These are phyloP conservation scores for Rhopalosiphum padi DNA, from an alignment of 1,140 invertebrate species.

Conservation along the genomic window DNA sequence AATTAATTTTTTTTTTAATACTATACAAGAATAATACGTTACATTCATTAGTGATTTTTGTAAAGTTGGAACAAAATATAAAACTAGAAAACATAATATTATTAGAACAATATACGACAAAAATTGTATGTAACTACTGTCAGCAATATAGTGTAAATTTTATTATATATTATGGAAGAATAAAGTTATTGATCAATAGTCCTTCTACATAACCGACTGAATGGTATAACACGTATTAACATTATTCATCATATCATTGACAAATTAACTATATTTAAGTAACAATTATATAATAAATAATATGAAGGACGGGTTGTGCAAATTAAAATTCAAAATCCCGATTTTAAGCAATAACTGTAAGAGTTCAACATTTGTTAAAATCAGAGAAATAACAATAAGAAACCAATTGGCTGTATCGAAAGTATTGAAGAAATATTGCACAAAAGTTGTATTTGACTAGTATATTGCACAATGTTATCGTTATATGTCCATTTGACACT, in stretches of 20 bases:
- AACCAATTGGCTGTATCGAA: neutral
- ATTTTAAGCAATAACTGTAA: neutral
- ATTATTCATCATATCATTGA: slow-evolving; percentile 7
- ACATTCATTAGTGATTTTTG: slow-evolving; percentile 12
- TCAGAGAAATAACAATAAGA: neutral
- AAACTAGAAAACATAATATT: neutral
- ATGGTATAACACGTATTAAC: neutral
- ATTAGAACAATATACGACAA: neutral
- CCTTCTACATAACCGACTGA: neutral
- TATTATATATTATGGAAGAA: neutral
- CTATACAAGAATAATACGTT: neutral
- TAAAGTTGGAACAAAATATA: neutral
- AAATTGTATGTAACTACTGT: neutral
- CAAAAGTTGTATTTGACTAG: neutral
- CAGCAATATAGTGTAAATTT: neutral
- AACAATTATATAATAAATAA: neutral
- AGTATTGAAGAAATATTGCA: slow-evolving; percentile 29
- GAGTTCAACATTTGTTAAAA: neutral
- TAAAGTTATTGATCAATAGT: neutral
- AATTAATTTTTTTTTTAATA: neutral
- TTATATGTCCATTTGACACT: neutral
- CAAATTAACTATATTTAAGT: neutral
- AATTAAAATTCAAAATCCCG: too few relatives aligned
- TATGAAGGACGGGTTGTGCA: neutral
- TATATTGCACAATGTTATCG: neutral